Evolutionary conservation across 2,797 vertebrate genomes (phyloP).

Genomic region (Phylloscopus collybita): DNA sequence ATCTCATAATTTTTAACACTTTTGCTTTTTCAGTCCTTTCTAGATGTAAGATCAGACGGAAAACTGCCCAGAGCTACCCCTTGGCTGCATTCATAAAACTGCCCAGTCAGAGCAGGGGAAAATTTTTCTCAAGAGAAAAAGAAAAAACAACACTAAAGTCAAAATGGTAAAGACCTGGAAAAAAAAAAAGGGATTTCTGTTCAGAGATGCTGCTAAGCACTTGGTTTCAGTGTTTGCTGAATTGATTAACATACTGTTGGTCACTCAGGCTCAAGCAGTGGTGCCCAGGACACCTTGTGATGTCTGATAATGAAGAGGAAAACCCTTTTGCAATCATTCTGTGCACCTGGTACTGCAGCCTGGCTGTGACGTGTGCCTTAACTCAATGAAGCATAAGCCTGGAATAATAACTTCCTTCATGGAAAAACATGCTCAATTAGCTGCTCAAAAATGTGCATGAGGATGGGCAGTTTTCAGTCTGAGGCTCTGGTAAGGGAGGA

Average conservation of each 20-base stretch:
- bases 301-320: neutral
- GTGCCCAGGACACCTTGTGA: neutral
- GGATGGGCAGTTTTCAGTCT: neutral
- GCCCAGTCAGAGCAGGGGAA: neutral
- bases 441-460: neutral
- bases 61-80: neutral
- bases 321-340: neutral
- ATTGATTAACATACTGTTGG: neutral
- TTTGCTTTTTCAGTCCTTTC: neutral
- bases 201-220: neutral
- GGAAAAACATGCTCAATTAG: constrained; percentile 25
- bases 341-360: neutral
- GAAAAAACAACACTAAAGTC: neutral
- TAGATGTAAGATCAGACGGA: neutral
- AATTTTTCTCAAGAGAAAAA: neutral
- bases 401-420: constrained; percentile 12
- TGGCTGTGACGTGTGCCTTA: neutral
- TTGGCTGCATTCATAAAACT: neutral
- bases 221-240: neutral
- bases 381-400: neutral
- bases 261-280: neutral
- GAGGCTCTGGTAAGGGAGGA: neutral
- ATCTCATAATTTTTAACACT: neutral
- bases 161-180: neutral
- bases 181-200: neutral